phyloP scores from a whole-genome alignment of 1,140 invertebrate species.

The Globodera rostochiensis region DNA sequence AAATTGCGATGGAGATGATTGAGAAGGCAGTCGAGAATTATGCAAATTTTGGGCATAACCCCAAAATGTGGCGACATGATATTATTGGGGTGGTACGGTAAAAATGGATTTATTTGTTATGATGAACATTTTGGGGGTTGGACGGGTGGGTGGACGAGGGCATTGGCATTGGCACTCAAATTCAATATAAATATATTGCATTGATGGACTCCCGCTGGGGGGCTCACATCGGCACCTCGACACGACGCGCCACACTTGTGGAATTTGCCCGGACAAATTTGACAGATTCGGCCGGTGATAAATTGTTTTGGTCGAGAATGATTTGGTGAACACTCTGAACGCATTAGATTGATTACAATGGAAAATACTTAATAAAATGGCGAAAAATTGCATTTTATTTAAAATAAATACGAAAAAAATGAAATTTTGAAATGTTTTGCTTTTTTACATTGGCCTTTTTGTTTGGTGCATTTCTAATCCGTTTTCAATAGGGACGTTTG shows the following conservation, averaged over 20 bases:
- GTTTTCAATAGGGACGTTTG: too few species aligned
- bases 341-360: too few species aligned
- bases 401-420: too few species aligned
- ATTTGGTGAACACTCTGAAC: neutral
- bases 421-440: too few species aligned
- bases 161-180: neutral
- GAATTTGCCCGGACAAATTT: neutral
- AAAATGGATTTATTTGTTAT: neutral
- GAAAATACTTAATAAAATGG: too few species aligned
- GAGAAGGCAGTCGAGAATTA: neutral
- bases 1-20: too few species aligned
- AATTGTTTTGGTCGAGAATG: neutral
- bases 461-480: too few species aligned
- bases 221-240: neutral
- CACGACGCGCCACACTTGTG: neutral
- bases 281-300: neutral
- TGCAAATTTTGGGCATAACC: neutral
- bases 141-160: too few species aligned
- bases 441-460: too few species aligned
- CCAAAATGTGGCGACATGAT: neutral
- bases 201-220: neutral
- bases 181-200: neutral
- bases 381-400: too few species aligned
- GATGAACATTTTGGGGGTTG: neutral
- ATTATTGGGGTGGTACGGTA: neutral